Evolutionary conservation across 2,113 vertebrate species (phyloP).

Genomic region (Hystrix cristata): DNA sequence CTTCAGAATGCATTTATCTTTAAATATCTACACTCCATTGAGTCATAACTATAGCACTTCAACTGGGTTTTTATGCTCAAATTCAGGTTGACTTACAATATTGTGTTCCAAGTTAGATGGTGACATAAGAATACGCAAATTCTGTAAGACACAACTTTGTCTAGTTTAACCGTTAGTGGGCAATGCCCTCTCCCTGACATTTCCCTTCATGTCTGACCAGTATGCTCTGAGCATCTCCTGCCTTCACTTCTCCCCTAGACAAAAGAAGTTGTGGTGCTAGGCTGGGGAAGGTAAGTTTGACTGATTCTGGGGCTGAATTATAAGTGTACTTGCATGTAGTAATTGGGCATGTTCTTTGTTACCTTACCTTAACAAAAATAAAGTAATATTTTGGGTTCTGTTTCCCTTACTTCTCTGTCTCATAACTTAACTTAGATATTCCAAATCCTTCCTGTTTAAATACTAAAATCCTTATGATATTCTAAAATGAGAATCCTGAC

Average conservation of each 20-base stretch:
- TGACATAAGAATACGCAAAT: not conserved
- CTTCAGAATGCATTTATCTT: constrained; percentile 44
- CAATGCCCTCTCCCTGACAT: not conserved
- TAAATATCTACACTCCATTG: not conserved
- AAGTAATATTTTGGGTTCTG: not conserved
- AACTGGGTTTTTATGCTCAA: not conserved
- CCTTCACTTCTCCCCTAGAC: not conserved
- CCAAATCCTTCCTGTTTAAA: not conserved
- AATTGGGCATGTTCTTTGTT: not conserved
- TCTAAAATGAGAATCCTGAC: constrained; percentile 60
- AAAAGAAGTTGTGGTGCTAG: not conserved
- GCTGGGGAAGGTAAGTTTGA: not conserved
- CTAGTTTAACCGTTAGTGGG: not conserved
- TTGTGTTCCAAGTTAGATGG: not conserved
- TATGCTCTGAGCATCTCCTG: not conserved
- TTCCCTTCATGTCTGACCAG: not conserved
- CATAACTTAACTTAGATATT: not conserved
- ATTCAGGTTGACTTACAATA: not conserved
- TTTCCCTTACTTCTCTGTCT: constrained; percentile 26
- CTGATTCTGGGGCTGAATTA: not conserved
- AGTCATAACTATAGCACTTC: not conserved
- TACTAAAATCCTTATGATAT: constrained; percentile 13
- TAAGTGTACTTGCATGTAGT: not conserved
- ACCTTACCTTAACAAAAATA: not conserved
- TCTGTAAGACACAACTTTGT: not conserved